Evolutionary conservation across 2,113 vertebrate species (phyloP), one percentile per base, ranked within the genome.

Genomic region (Oreochromis niloticus): DNA sequence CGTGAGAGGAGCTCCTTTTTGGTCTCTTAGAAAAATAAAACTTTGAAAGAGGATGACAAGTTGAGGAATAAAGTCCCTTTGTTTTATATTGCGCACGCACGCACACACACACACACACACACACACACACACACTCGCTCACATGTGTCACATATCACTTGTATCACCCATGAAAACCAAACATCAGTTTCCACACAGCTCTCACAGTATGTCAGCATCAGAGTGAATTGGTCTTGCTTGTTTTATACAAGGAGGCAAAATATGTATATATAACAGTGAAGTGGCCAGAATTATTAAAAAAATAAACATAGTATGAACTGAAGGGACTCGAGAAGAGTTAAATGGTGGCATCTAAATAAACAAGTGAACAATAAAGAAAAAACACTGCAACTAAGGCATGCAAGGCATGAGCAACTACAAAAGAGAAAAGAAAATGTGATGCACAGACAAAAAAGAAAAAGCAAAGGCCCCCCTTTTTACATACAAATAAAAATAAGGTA

Each of bases 401-500:
- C 93, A 95, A 94, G 92, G 95, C 94, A 95, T 84, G 80, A 90
- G 85, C 86, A 91, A 91, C 93, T 93, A 95, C 63, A 89, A 83
- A 92, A 32, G 79, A 86, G 7, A 30, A 87, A 41, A 61, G 5
- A 78, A 59, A 89, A 82, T 85, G 83, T 91, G 81, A 52, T 80
- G 88, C 61, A 89, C 81, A 83, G 81, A 92, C 46, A 83, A 63
- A 59, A 85, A 24, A 24, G 1, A 43, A 24, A 43, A 27, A 1
- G 41, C 13, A 46, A 73, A 94, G 87, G 34, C 95, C 94, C 96
- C 96, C 97, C 94, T 92, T 95, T 95, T 94, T 87, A 22, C 94
- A 61, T 94, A 95, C 94, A 94, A 94, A 88, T 90, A 93, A 91
- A 91, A 95, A 88, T 54, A 92, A 90, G 97, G 96, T 96, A 97